Evolutionary conservation across 2,888 invertebrate genomes (phyloP).

Genomic region (Agrochola litura): DNA sequence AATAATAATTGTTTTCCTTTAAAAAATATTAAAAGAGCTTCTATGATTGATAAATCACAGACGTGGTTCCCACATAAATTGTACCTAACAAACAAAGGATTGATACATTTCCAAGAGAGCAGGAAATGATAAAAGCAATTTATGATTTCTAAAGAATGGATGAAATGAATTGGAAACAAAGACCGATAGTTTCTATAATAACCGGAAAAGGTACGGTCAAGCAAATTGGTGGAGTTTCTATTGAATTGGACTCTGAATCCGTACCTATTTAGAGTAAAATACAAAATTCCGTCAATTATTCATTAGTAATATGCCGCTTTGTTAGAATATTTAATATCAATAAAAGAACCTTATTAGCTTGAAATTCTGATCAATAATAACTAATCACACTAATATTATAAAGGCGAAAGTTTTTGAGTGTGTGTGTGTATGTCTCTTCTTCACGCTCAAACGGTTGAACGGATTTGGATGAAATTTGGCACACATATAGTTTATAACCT

Average conservation of each 20-base stretch:
- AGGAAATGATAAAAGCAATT: constrained; percentile 55
- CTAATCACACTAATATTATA: too few relatives aligned
- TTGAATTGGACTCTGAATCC: constrained; percentile 7
- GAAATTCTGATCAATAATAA: too few relatives aligned
- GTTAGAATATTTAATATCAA: not conserved
- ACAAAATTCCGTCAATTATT: not conserved
- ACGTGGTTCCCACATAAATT: not conserved
- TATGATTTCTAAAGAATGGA: constrained; percentile 53
- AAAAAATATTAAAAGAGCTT: too few relatives aligned
- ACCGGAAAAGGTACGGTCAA: constrained; percentile 35
- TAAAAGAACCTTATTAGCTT: not conserved
- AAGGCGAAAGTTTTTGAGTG: too few relatives aligned
- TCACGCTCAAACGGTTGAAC: too few relatives aligned
- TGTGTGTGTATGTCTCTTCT: too few relatives aligned
- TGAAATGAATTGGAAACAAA: constrained; percentile 62
- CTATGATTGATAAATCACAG: not conserved
- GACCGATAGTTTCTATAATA: constrained; percentile 44
- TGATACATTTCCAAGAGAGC: constrained; percentile 7
- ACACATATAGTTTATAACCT: too few relatives aligned
- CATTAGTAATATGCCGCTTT: not conserved
- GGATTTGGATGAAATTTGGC: too few relatives aligned
- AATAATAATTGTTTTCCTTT: not conserved
- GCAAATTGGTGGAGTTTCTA: constrained; percentile 27
- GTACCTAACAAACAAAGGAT: not conserved
- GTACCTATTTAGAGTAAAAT: not conserved